Conservation (phyloP, 2,113 vertebrate species). For the Ciconia maguari region DNA sequence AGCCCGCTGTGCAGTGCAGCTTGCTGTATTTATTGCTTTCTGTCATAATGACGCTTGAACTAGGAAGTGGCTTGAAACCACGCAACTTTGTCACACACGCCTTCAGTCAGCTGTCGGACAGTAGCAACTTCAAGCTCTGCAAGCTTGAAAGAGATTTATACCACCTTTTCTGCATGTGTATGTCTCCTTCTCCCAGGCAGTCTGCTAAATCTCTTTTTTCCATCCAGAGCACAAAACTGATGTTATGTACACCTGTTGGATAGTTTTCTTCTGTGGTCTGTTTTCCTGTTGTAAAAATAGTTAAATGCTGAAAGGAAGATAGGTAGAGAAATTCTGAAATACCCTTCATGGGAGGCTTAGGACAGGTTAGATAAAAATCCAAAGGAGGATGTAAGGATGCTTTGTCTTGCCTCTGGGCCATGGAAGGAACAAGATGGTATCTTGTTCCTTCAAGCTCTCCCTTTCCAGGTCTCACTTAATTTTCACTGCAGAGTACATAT, state of each 20-base stretch:
- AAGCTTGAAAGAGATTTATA: background rate
- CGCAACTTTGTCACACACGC: background rate
- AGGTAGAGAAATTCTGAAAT: background rate
- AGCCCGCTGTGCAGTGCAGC: background rate
- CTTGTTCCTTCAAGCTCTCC: background rate
- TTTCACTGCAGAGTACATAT: background rate
- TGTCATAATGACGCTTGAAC: background rate
- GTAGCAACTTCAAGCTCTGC: background rate
- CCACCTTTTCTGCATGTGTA: background rate
- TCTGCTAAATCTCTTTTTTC: background rate
- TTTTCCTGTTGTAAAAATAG: background rate
- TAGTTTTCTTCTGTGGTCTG: background rate
- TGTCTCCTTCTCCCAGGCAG: background rate
- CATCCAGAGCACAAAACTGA: background rate
- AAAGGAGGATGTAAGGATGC: background rate
- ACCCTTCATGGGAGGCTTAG: background rate
- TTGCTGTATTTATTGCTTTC: background rate
- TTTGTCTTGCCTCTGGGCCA: background rate
- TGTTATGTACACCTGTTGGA: background rate
- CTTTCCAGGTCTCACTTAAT: background rate
- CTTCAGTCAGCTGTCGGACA: background rate
- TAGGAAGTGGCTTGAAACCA: background rate
- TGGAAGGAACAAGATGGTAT: background rate
- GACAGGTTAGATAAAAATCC: background rate
- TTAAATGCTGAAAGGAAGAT: background rate